Evolutionary conservation across 2,113 vertebrate genomes (phyloP).

Genomic region (Nettapus auritus): DNA sequence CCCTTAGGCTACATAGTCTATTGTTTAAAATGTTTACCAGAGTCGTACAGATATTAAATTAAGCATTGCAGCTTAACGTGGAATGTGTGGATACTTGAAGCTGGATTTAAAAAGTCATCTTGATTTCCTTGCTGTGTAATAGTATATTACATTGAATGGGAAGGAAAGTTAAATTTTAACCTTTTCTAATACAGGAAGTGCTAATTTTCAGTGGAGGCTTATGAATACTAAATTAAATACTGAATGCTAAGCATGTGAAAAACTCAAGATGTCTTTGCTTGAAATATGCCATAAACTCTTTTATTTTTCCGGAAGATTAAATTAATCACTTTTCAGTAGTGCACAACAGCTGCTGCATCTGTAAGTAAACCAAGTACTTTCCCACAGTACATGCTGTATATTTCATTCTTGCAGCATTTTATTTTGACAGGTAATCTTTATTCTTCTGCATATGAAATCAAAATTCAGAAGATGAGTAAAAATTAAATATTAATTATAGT

Average conservation of each 20-base stretch:
- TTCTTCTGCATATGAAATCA: slow-evolving; percentile 59
- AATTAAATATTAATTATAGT: slow-evolving; percentile 35
- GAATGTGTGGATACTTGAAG: slow-evolving; percentile 75
- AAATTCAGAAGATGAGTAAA: slow-evolving; percentile 60
- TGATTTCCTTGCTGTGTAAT: slow-evolving; percentile 66
- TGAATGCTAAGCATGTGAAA: slow-evolving; percentile 55
- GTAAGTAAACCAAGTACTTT: slow-evolving; percentile 71
- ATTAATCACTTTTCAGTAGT: slow-evolving; percentile 72
- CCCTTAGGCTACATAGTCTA: slow-evolving; percentile 45
- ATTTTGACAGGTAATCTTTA: slow-evolving; percentile 77
- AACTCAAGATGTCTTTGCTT: slow-evolving; percentile 66
- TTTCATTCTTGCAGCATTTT: slow-evolving; percentile 74
- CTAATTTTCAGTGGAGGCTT: slow-evolving; percentile 7
- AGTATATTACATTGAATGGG: slow-evolving; percentile 40
- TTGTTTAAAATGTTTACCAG: slow-evolving; percentile 68
- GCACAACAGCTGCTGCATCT: slow-evolving; percentile 74
- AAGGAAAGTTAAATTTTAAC: slow-evolving; percentile 44
- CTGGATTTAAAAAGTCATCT: slow-evolving; percentile 64
- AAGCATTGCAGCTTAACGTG: slow-evolving; percentile 72
- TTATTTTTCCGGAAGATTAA: slow-evolving; percentile 69
- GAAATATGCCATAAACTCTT: slow-evolving; percentile 62
- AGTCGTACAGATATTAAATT: slow-evolving; percentile 76
- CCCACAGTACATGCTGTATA: slow-evolving; percentile 73
- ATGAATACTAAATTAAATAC: slow-evolving; percentile 63
- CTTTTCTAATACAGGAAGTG: slow-evolving; percentile 22